Conservation (phyloP, 2,888 invertebrate species). For the Pilophorus perplexus region DNA sequence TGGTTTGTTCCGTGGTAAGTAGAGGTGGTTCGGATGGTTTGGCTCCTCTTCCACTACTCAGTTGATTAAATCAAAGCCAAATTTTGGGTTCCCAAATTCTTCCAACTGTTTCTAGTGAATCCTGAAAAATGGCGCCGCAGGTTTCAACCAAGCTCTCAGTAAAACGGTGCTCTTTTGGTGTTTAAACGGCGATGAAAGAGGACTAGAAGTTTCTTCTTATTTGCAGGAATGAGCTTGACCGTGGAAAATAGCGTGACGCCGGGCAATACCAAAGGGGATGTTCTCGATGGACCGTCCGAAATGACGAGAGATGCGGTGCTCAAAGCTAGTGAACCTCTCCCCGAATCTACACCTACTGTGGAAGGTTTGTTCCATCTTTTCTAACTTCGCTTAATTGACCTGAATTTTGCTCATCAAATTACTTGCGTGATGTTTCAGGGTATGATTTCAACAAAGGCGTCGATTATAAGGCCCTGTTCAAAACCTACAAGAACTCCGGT, state of each 20-base stretch:
- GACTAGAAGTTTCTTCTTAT: too few relatives aligned
- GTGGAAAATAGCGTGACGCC: not conserved
- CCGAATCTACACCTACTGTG: conserved; percentile 66
- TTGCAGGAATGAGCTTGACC: conserved; percentile 7
- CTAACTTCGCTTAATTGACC: not conserved
- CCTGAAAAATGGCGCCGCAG: too few relatives aligned
- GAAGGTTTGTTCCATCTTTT: conserved; percentile 52
- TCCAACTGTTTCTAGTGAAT: too few relatives aligned
- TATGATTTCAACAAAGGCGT: conserved; percentile 92
- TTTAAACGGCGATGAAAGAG: too few relatives aligned
- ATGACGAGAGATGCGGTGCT: conserved; percentile 70
- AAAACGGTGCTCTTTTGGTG: too few relatives aligned
- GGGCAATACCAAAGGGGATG: not conserved
- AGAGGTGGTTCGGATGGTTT: too few relatives aligned
- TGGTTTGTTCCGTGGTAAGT: too few relatives aligned
- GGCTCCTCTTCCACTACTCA: too few relatives aligned
- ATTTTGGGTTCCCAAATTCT: too few relatives aligned
- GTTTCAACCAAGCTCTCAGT: too few relatives aligned
- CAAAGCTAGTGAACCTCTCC: conserved; percentile 65
- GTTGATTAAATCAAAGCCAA: too few relatives aligned
- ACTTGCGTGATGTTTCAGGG: conserved; percentile 57
- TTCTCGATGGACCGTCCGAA: conserved; percentile 50
- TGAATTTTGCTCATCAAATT: not conserved
- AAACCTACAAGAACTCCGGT: conserved; percentile 78
- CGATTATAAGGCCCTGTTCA: conserved; percentile 78